These are phyloP conservation scores for Onychomys leucogaster DNA, from an alignment of 2,797 vertebrate genomes.

Conservation along the genomic window DNA sequence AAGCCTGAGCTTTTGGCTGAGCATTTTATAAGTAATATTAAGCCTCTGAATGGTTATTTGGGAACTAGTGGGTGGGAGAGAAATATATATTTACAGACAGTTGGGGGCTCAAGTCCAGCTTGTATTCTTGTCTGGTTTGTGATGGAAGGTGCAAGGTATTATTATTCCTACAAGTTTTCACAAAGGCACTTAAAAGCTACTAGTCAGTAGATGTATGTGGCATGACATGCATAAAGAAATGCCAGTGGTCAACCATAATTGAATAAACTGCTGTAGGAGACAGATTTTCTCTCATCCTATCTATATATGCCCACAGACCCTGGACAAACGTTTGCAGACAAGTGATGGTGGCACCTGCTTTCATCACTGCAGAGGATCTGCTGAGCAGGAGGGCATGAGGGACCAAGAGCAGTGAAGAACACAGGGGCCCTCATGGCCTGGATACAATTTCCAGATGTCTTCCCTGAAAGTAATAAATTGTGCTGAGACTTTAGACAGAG, in stretches of 20 bases:
- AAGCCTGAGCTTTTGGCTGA: too few relatives aligned
- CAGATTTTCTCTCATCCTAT: too few relatives aligned
- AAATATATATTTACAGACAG: too few relatives aligned
- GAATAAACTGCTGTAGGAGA: too few relatives aligned
- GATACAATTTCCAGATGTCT: neutral
- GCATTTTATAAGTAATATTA: too few relatives aligned
- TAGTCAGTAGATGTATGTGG: neutral
- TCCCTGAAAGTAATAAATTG: neutral
- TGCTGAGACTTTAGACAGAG: neutral
- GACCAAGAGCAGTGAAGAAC: neutral
- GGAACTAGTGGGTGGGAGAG: too few relatives aligned
- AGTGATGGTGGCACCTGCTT: too few relatives aligned
- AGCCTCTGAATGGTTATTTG: too few relatives aligned
- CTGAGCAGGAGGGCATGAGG: rapidly evolving
- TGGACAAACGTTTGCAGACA: too few relatives aligned
- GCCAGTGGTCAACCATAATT: neutral
- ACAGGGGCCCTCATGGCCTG: neutral
- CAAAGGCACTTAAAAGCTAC: neutral
- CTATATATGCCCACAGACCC: too few relatives aligned
- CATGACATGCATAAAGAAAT: neutral
- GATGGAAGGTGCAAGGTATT: neutral
- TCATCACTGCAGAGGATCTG: too few relatives aligned
- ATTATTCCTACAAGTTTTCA: neutral
- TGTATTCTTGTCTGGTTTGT: too few relatives aligned
- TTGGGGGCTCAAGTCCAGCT: neutral